These are phyloP conservation scores for Toxostoma redivivum DNA, from an alignment of 2,113 vertebrate species.

Conservation along the genomic window DNA sequence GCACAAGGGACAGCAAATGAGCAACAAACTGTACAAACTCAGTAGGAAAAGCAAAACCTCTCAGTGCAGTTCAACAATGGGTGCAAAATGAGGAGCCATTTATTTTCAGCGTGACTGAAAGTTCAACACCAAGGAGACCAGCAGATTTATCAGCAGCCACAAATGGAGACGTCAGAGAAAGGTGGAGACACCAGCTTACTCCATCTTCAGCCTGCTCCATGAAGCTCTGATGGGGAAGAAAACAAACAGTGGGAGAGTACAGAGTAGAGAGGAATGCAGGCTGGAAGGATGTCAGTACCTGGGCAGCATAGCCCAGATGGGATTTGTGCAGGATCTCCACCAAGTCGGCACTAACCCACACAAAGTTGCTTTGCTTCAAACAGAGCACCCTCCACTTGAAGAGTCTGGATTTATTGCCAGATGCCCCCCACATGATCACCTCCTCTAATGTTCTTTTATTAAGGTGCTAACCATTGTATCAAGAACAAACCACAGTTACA, in stretches of 20 bases:
- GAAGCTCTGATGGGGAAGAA: not conserved
- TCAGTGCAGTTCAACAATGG: not conserved
- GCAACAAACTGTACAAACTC: not conserved
- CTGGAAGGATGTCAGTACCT: not conserved
- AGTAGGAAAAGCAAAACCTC: not conserved
- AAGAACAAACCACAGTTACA: not conserved
- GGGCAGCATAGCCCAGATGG: not conserved
- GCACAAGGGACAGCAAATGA: not conserved
- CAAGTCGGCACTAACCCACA: not conserved
- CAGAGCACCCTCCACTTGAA: not conserved
- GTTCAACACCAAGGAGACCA: not conserved
- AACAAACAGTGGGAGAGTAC: not conserved
- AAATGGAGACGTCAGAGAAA: not conserved
- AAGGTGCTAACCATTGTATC: not conserved
- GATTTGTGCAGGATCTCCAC: not conserved
- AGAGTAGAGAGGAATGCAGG: not conserved
- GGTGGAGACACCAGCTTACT: not conserved
- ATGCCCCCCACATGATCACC: not conserved
- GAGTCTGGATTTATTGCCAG: not conserved
- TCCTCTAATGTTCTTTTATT: not conserved
- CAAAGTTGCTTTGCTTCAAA: not conserved
- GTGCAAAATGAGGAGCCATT: not conserved
- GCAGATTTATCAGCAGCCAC: not conserved
- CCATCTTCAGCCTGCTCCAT: not conserved
- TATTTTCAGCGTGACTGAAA: not conserved